Percentiles rank a stretch among this genome's conserved stretches.
phyloP scores from a whole-genome alignment of 2,113 vertebrate species.

The Austrofundulus limnaeus region DNA sequence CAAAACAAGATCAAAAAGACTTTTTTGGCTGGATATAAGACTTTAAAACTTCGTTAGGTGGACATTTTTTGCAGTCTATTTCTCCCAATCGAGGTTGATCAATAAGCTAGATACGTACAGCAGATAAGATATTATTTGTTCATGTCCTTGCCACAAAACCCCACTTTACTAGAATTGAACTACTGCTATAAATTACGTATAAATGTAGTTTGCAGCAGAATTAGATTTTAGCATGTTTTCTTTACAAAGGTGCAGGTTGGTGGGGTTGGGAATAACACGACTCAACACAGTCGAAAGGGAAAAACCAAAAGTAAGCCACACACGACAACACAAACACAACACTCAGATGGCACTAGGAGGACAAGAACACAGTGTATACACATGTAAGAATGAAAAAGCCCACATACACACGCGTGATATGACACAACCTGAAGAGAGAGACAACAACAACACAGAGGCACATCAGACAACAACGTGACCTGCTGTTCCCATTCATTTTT shows the following conservation, averaged over 20 bases:
- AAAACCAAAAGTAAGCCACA: conserved; percentile 59
- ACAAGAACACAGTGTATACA: conserved; percentile 75
- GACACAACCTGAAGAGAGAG: conserved; percentile 85
- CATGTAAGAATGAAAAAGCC: conserved; percentile 81
- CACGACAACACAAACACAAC: conserved; percentile 68
- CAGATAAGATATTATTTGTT: too few species aligned
- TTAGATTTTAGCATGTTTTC: conserved; percentile 31
- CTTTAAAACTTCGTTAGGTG: too few species aligned
- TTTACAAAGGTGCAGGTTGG: conserved; percentile 54
- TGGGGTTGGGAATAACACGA: conserved; percentile 54
- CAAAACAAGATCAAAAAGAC: too few species aligned
- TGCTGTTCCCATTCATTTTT: conserved; percentile 59
- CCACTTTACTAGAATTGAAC: too few species aligned
- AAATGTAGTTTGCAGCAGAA: conserved; percentile 3
- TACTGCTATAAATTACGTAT: too few species aligned
- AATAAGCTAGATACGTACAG: not conserved
- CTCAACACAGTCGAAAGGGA: conserved; percentile 60
- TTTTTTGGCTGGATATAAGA: too few species aligned
- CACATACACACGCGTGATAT: conserved; percentile 86
- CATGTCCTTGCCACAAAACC: too few species aligned
- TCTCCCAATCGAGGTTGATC: not conserved
- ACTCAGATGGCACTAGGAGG: conserved; percentile 68
- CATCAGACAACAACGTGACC: conserved; percentile 79
- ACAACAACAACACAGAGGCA: conserved; percentile 81
- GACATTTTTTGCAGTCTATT: too few species aligned